phyloP scores from a whole-genome alignment of 2,888 invertebrate species.

The Aquatica leii region DNA sequence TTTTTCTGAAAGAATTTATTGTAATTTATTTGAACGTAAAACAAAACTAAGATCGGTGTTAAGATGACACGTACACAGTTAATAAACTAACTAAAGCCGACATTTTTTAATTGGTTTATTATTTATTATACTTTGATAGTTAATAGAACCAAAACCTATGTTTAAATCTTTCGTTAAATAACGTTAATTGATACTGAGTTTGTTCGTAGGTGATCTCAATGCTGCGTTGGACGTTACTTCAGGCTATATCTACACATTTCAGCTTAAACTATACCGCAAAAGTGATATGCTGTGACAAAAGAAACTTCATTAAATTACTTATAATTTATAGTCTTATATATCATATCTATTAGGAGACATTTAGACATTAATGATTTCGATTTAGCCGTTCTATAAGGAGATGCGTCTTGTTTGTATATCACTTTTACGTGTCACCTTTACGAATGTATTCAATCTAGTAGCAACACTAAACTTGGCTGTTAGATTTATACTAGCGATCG shows the following conservation, averaged over 20 bases:
- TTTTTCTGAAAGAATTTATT: conserved; percentile 26
- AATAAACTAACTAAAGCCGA: conserved; percentile 33
- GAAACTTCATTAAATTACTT: not conserved
- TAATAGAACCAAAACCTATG: conserved; percentile 16
- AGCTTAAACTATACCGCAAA: conserved; percentile 5
- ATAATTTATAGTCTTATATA: not conserved
- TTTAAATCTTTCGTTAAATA: conserved; percentile 16
- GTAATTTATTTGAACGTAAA: conserved; percentile 25
- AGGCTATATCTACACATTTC: conserved; percentile 10
- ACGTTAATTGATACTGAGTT: conserved; percentile 17
- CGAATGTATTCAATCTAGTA: conserved; percentile 36
- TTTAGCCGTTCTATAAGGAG: not conserved
- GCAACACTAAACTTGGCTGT: conserved; percentile 27
- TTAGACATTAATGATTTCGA: conserved; percentile 9
- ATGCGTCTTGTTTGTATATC: conserved; percentile 13
- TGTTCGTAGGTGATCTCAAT: conserved; percentile 18
- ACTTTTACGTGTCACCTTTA: conserved; percentile 36
- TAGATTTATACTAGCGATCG: conserved; percentile 34
- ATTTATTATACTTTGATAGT: conserved; percentile 32
- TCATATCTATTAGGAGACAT: not conserved
- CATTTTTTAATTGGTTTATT: conserved; percentile 40
- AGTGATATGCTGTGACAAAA: conserved; percentile 8
- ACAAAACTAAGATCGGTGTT: not conserved
- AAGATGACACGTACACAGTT: not conserved
- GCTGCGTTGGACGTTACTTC: conserved; percentile 13